These are phyloP conservation scores for Leiothrix lutea DNA, from an alignment of 2,113 vertebrate genomes.

Conservation along the genomic window DNA sequence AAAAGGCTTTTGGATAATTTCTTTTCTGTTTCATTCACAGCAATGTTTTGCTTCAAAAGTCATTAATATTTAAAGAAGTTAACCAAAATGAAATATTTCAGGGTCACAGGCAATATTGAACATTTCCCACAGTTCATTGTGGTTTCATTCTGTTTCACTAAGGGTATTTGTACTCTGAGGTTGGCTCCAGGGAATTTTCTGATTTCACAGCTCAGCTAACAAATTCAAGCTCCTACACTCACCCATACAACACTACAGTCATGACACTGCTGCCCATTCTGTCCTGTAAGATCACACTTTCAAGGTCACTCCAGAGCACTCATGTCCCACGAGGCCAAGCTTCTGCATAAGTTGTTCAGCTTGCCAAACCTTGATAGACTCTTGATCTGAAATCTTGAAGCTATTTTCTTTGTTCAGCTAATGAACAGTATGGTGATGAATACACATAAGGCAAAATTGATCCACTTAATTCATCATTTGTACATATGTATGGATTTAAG, in stretches of 20 bases:
- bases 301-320: conserved; percentile 32
- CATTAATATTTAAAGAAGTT: background rate
- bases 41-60: background rate
- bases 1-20: background rate
- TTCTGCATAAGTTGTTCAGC: conserved; percentile 46
- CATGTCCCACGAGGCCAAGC: background rate
- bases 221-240: background rate
- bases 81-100: background rate
- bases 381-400: conserved; percentile 62
- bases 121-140: background rate
- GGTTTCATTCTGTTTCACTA: background rate
- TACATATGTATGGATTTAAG: conserved; percentile 70
- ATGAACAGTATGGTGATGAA: conserved; percentile 73
- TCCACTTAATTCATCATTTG: conserved; percentile 73
- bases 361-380: conserved; percentile 70
- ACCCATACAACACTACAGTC: background rate
- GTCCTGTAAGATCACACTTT: background rate
- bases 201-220: background rate
- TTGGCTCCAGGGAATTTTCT: background rate
- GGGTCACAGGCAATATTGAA: background rate
- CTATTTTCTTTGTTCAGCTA: conserved; percentile 73
- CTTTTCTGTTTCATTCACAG: background rate
- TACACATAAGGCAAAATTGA: conserved; percentile 73
- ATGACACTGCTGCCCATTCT: background rate
- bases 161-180: background rate